Evolutionary conservation across 2,888 invertebrate species (phyloP).

Genomic region (Homarus gammarus): DNA sequence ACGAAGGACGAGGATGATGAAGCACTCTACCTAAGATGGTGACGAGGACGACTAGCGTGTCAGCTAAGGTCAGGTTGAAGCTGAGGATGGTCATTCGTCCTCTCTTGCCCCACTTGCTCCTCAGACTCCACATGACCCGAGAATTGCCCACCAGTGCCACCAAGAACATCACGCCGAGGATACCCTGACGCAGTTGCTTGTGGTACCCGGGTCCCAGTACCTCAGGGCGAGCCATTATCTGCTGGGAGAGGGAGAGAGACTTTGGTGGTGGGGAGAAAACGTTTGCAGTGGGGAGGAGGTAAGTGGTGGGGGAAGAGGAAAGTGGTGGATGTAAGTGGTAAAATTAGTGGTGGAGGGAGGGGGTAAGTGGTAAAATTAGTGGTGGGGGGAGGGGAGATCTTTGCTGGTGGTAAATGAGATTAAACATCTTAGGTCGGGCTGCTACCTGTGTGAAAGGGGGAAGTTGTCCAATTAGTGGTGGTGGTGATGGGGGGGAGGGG

Average conservation of each 20-base stretch:
- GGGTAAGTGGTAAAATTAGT: too few relatives aligned
- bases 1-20: too few relatives aligned
- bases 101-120: conserved; percentile 56
- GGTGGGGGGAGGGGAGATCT: too few relatives aligned
- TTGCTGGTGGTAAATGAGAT: too few relatives aligned
- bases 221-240: conserved; percentile 31
- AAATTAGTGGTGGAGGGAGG: too few relatives aligned
- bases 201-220: conserved; percentile 57
- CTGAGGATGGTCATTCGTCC: conserved; percentile 61
- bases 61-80: conserved; percentile 60
- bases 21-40: conserved; percentile 50
- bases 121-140: conserved; percentile 41
- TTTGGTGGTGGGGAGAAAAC: not conserved
- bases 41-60: conserved; percentile 42
- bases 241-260: not conserved
- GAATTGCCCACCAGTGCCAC: conserved; percentile 54
- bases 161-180: conserved; percentile 52
- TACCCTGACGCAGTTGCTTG: conserved; percentile 46
- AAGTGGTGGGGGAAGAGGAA: not conserved
- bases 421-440: too few relatives aligned
- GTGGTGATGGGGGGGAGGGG: too few relatives aligned
- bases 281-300: not conserved
- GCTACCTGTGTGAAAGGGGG: too few relatives aligned
- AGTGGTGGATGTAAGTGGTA: too few relatives aligned
- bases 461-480: too few relatives aligned